Evolutionary conservation across 2,113 vertebrate genomes (phyloP).

Genomic region (Herpetotheres cachinnans): DNA sequence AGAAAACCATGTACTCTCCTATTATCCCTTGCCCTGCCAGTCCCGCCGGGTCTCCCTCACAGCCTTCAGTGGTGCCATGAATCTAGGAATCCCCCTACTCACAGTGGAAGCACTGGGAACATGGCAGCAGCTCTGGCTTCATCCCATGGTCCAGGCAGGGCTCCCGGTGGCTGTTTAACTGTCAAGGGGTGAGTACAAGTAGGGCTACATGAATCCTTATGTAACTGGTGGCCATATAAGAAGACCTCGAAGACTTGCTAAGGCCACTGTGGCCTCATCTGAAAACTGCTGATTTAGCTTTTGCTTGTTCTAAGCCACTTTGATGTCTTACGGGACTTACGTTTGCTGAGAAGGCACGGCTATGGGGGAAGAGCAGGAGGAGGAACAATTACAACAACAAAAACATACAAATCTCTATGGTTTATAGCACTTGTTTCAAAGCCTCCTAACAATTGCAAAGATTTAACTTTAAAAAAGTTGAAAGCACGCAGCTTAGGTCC

Average conservation of each 20-base stretch:
- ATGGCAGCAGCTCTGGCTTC: background rate
- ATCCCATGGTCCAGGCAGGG: background rate
- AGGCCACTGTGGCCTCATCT: background rate
- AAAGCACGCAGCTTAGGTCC: background rate
- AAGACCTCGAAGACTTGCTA: background rate
- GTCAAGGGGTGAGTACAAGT: background rate
- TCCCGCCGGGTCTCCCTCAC: background rate
- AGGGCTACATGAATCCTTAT: background rate
- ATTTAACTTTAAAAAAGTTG: background rate
- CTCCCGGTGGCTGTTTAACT: background rate
- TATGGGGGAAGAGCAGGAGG: background rate
- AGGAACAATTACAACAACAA: background rate
- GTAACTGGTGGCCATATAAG: background rate
- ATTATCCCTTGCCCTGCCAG: background rate
- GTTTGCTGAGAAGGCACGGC: background rate
- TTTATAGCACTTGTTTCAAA: background rate
- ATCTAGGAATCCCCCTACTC: background rate
- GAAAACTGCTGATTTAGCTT: background rate
- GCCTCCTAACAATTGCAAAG: background rate
- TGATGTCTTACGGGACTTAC: fast-evolving
- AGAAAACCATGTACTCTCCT: background rate
- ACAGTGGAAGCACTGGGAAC: background rate
- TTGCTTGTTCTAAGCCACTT: background rate
- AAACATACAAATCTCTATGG: background rate
- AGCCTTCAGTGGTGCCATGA: background rate